Base-by-base conservation (phyloP, 2,113 vertebrate species). In the Mirza zaza region DNA sequence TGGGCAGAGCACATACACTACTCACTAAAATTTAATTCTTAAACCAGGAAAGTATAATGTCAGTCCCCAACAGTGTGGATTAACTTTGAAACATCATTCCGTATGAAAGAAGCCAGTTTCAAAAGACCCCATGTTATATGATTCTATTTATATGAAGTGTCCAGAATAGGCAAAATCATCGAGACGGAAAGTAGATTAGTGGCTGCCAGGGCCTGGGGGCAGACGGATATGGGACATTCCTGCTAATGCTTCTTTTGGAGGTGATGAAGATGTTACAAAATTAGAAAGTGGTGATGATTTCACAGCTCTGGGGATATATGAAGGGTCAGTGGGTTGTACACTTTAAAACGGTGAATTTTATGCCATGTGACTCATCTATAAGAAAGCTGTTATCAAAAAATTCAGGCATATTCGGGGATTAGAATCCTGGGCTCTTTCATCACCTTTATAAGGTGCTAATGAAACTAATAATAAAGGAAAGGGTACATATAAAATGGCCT, bases 321-420 rank as follows among this genome's bases (percentile, higher is more conserved):
- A 77, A 94, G 82, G 88, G 21, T 67, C 42, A 88, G 20, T 84
- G 91, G 79, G 59, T 61, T 87, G n/a, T 61, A 87, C 17, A 63
- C 20, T 96, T 90, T 79, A 21, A 85, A 94, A 89, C 70, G 70
- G n/a, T 48, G 14, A 45, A 12, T 85, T 96, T 79, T 81, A 21
- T 92, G 55, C 11, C 57, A 14, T 82, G 36, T 88, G 86, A 83
- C 71, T 97, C 91, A 9, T 65, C 34, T 90, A 39, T 76, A 80
- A 85, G 57, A 84, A 87, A 95, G 52, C 82, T 73, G 57, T 93
- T 94, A 79, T 89, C 29, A 36, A 97, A 97, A 98, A 97, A 94
- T 95, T 94, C 45, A 97, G 96, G 75, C 92, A 63, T 14, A 7
- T 92, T 87, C 94, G 94, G 94, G 94, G 75, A 91, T 96, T 87